Conservation (phyloP, 2,888 invertebrate genomes). For the Diaprepes abbreviatus region DNA sequence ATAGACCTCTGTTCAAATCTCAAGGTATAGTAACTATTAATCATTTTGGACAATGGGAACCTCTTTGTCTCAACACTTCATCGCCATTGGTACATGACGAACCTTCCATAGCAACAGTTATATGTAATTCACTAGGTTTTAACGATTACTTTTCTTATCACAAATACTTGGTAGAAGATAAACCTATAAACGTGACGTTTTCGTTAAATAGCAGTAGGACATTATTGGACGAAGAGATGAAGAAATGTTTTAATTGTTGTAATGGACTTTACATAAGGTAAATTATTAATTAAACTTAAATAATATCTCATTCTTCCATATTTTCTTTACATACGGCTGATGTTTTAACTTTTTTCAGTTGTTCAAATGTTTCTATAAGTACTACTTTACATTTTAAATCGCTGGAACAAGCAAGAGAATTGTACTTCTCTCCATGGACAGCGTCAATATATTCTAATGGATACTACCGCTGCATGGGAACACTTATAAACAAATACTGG, state of each 20-base stretch:
- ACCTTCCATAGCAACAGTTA: constrained; percentile 71
- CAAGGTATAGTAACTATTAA: constrained; percentile 77
- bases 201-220: constrained; percentile 13
- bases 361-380: constrained; percentile 63
- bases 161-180: constrained; percentile 52
- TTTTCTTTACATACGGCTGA: no score
- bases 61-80: constrained; percentile 77
- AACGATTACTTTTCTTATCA: constrained; percentile 64
- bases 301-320: no score
- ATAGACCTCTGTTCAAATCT: constrained; percentile 69
- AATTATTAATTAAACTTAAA: no score
- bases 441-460: constrained; percentile 82
- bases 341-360: constrained; percentile 61
- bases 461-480: constrained; percentile 77
- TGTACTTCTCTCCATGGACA: constrained; percentile 78
- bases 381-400: constrained; percentile 24
- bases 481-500: constrained; percentile 78
- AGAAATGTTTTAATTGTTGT: constrained; percentile 64
- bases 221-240: neutral
- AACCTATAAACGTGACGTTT: constrained; percentile 32
- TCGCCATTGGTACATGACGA: constrained; percentile 66
- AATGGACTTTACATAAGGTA: constrained; percentile 69
- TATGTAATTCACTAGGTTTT: constrained; percentile 80
- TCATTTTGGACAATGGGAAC: constrained; percentile 75
- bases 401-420: constrained; percentile 51